Evolutionary conservation across 2,888 invertebrate genomes (phyloP).

Genomic region (Aleiodes alternator): DNA sequence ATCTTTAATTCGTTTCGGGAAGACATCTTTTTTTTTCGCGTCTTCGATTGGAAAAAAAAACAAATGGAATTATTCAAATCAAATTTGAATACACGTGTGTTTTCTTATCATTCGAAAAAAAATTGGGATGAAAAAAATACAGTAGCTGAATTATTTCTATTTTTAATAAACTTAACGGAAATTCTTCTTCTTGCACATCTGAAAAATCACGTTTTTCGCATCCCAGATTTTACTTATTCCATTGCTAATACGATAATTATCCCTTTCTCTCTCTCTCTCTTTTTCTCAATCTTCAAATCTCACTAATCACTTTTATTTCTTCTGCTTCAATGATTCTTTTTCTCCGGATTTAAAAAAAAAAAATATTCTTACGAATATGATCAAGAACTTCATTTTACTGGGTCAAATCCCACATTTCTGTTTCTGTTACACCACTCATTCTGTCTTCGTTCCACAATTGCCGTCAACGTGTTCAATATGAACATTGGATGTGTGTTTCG

Average conservation of each 20-base stretch:
- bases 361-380: background rate
- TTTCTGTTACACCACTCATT: constrained; percentile 1
- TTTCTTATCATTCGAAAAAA: background rate
- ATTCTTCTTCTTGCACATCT: no score
- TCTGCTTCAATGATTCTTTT: background rate
- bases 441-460: background rate
- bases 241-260: no score
- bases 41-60: background rate
- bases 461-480: constrained; percentile 35
- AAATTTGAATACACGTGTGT: constrained; percentile 9
- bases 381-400: constrained; percentile 26
- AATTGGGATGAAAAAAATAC: background rate
- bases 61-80: background rate
- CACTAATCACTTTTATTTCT: background rate
- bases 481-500: constrained; percentile 2
- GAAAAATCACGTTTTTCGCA: no score
- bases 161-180: no score
- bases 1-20: background rate
- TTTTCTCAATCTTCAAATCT: no score
- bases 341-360: background rate
- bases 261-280: no score
- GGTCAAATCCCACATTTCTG: constrained; percentile 37
- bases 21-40: constrained; percentile 2
- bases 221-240: no score
- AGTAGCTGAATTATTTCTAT: background rate